Evolutionary conservation across 2,113 vertebrate genomes (phyloP), one percentile per base, ranked within the genome.

Genomic region (Aix galericulata): DNA sequence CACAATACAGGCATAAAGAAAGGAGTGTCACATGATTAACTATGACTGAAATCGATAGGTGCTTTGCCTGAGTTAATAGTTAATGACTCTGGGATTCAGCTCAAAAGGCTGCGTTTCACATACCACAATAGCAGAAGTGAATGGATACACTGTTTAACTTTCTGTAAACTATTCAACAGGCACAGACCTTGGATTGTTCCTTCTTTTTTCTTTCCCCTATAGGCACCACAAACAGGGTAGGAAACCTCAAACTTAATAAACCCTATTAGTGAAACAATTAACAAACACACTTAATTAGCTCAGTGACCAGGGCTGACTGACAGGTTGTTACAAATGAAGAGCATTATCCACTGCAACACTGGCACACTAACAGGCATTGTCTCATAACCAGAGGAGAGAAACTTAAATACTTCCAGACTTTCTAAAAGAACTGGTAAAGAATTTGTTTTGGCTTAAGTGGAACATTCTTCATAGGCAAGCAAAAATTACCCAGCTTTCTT

Each of bases 391-490:
- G 79, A 96, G 64, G 68, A 96, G 84, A 97, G 93, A 97, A 97
- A 97, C 11, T 86, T 98, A 98, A 98, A 98, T 96, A 97, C 91
- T 98, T 98, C 98, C 98, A 98, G 98, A 98, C 96, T 97, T 98
- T 98, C 97, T 97, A 96, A 96, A 97, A 97, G 96, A 97, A 97
- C 96, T 97, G 97, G 96, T 97, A 96, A 98, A 97, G 97, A 98
- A 98, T 98, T 98, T 98, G 91, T 96, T 98, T 98, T 98, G 98
- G 98, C 98, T 97, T 97, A 62, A 95, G 91, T 36, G 97, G 84
- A 94, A 95, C 98, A 98, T 98, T 98, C 97, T 97, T 98, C 88
- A 88, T 56, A 97, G 92, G 95, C 94, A 97, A 97, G 92, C 85
- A 97, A 95, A 94, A 96, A 76, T 96, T 94, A 96, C 71, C 91